Percentiles rank a stretch among this genome's conserved stretches.
Evolutionary conservation across 2,113 vertebrate species (phyloP).

Genomic region (Lipotes vexillifer): DNA sequence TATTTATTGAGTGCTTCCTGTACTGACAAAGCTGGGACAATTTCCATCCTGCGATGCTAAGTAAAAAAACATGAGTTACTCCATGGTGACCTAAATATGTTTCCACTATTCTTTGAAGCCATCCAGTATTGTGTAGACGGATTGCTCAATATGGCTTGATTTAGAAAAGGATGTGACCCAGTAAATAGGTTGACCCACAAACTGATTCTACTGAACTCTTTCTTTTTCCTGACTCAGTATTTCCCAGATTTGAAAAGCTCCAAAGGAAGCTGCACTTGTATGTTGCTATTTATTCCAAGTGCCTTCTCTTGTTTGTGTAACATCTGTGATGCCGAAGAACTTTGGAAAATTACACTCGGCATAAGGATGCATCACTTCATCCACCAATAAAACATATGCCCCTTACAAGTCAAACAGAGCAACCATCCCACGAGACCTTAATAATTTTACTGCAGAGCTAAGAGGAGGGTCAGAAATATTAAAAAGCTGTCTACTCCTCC

Average conservation of each 20-base stretch:
- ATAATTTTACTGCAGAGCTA: neutral
- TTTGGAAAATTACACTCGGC: neutral
- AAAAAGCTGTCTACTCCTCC: neutral
- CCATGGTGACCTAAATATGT: neutral
- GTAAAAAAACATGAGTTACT: neutral
- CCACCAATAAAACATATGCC: neutral
- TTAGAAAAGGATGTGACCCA: neutral
- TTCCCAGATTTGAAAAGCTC: neutral
- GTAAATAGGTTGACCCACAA: neutral
- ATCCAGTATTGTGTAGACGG: neutral
- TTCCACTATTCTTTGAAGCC: neutral
- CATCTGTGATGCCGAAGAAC: neutral
- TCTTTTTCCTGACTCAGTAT: neutral
- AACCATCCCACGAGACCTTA: neutral
- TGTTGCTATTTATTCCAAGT: slow-evolving; percentile 1
- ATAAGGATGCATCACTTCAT: neutral
- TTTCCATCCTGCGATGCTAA: neutral
- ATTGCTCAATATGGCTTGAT: neutral
- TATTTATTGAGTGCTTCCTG: slow-evolving; percentile 10
- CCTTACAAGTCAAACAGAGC: neutral
- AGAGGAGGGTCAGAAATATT: neutral
- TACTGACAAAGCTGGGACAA: neutral
- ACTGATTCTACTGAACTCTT: neutral
- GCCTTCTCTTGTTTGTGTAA: neutral
- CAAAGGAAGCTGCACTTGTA: neutral